Base-by-base conservation (phyloP, 2,113 vertebrate genomes). In the zebrafish (Danio rerio) region DNA sequence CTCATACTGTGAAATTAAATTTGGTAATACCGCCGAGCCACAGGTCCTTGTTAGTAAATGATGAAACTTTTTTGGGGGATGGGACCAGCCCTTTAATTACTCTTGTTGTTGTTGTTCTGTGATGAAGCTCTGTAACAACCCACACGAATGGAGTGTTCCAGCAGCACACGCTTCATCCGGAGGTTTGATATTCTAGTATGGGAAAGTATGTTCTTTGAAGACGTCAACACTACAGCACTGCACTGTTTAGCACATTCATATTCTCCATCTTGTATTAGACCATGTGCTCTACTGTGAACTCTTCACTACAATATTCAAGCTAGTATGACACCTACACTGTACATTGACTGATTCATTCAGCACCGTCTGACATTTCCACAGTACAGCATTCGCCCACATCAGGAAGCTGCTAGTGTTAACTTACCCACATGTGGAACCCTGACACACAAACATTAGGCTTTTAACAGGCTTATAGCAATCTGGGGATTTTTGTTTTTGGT, bases 401-500 rank as follows among this genome's bases (percentile, higher is more conserved):
- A 63, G 58, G 74, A 77, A 63, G 20, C 50, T 8, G 16, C 9
- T 42, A 31, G 40, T 45, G 21, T 59, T 43, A 61, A 21, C 6
- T 43, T 10, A 12, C 15, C 40, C 10, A 58, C 56, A 43, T 56
- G 53, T n/a, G 47, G 20, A 72, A 52, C 9, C 52, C 71, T 61
- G 42, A 62, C 55, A 76, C 42, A 61, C 56, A 62, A 49, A 59
- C 52, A 75, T 47, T 1, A 15, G 20, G 47, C 18, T 49, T 21
- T 58, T 62, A 6, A 61, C 10, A 59, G 11, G 2, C 7, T n/a
- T 70, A 13, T 52, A 15, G 56, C 47, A 62, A 50, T n/a, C 7
- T 62, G 13, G 58, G 58, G 45, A 77, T 61, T 77, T 77, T 9
- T 55, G 71, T 31, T 52, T 50, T 20, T 43, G 53, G 53, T 74